A percentile compares a stretch with the other conserved stretches of the same genome.
Evolutionary conservation across 2,113 vertebrate species (phyloP).

Genomic region (Gymnorhina tibicen): DNA sequence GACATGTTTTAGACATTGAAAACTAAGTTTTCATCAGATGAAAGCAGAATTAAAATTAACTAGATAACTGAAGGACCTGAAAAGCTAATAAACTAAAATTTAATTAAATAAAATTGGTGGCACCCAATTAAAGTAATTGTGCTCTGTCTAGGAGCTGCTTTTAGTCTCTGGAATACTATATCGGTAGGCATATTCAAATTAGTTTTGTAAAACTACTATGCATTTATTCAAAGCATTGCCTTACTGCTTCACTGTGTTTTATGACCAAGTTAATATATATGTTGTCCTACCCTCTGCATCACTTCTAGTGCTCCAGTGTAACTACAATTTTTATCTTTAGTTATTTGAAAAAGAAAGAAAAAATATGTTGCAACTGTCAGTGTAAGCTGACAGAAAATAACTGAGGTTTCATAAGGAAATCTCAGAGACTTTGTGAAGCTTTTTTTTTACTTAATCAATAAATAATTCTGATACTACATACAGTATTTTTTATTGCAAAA

Average conservation of each 20-base stretch:
- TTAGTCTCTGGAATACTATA: neutral
- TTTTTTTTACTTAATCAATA: neutral
- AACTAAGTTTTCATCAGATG: neutral
- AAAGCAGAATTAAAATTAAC: neutral
- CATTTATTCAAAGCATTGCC: neutral
- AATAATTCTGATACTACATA: neutral
- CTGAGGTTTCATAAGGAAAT: neutral
- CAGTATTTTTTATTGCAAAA: neutral
- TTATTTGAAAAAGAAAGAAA: neutral
- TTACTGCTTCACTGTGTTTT: neutral
- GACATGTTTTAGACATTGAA: neutral
- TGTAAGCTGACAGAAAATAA: neutral
- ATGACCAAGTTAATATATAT: neutral
- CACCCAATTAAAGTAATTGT: neutral
- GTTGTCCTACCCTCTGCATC: neutral
- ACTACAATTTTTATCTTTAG: neutral
- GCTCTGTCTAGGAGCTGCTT: neutral
- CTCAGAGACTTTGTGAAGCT: neutral
- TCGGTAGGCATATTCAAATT: neutral
- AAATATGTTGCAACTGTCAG: rapidly evolving
- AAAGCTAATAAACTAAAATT: neutral
- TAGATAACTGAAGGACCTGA: neutral
- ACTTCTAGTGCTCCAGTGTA: neutral
- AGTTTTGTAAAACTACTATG: neutral
- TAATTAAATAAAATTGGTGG: neutral